These are phyloP conservation scores for Spodoptera picta DNA, from an alignment of 2,888 invertebrate species.

Conservation along the genomic window DNA sequence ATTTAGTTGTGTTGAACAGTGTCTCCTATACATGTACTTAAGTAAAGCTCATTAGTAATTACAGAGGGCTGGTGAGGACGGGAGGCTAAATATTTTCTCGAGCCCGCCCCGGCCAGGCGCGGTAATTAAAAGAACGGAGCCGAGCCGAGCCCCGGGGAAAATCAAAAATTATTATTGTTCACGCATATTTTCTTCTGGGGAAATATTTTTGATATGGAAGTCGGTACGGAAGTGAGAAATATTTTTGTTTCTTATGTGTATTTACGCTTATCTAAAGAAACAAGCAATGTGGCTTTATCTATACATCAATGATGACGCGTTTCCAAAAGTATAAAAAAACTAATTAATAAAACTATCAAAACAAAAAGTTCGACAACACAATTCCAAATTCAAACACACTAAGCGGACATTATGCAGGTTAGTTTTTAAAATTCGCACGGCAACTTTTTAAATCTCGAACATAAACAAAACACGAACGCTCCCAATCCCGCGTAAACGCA, in stretches of 20 bases:
- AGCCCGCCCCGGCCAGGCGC: slow-evolving; percentile 63
- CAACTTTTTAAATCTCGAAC: slow-evolving; percentile 10
- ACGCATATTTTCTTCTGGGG: slow-evolving; percentile 73
- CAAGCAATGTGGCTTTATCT: no score
- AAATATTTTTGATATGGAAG: slow-evolving; percentile 62
- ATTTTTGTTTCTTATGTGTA: slow-evolving; percentile 8
- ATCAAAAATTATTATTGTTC: slow-evolving; percentile 83
- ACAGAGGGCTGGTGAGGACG: slow-evolving; percentile 79
- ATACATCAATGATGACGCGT: no score
- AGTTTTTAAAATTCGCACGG: neutral
- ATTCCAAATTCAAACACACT: slow-evolving; percentile 11
- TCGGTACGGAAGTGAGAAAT: slow-evolving; percentile 8
- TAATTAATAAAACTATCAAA: neutral
- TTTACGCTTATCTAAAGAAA: slow-evolving; percentile 1
- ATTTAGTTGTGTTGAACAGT: slow-evolving; percentile 55
- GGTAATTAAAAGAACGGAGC: slow-evolving; percentile 84
- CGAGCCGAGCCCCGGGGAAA: slow-evolving; percentile 71
- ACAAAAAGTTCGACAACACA: neutral
- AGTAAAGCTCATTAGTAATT: slow-evolving; percentile 86
- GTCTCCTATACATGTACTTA: slow-evolving; percentile 62
- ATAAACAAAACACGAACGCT: slow-evolving; percentile 36
- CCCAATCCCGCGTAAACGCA: slow-evolving; percentile 48
- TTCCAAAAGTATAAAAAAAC: no score
- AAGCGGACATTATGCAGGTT: neutral
- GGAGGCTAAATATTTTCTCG: slow-evolving; percentile 83